These are phyloP conservation scores for Philopotamus ludificatus DNA, from an alignment of 1,140 invertebrate species.

Conservation along the genomic window DNA sequence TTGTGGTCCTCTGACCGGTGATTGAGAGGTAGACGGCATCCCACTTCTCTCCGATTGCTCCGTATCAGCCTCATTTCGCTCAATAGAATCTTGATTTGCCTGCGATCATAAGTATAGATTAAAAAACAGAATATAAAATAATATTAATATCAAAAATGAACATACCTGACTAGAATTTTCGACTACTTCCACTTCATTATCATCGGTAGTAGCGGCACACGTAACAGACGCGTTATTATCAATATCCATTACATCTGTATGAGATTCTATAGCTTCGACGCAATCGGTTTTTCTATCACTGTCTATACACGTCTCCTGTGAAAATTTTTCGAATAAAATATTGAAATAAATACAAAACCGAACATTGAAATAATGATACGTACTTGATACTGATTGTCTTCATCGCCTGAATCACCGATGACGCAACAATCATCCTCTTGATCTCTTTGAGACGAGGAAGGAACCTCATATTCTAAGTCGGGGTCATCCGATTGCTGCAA, in stretches of 20 bases:
- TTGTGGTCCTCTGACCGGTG: conserved; percentile 8
- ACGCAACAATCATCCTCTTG: conserved; percentile 71
- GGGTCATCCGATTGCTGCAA: conserved; percentile 4
- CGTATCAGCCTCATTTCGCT: neutral
- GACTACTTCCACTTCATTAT: conserved; percentile 21
- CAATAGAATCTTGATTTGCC: too few relatives aligned
- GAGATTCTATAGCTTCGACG: neutral
- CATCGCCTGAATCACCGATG: conserved; percentile 63
- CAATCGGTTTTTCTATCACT: too few relatives aligned
- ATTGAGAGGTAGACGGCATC: neutral
- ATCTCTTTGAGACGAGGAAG: conserved; percentile 70
- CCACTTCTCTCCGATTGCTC: neutral
- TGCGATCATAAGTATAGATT: neutral
- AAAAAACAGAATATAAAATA: neutral
- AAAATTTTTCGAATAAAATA: neutral
- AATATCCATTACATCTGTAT: conserved; percentile 13
- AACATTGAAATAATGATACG: too few relatives aligned
- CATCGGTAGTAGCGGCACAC: neutral
- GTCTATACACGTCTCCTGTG: too few relatives aligned
- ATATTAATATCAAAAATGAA: neutral
- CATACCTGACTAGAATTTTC: neutral
- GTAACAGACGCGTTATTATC: conserved; percentile 14
- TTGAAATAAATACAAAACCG: neutral
- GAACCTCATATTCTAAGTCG: conserved; percentile 65
- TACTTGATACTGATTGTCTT: conserved; percentile 48